phyloP scores from a whole-genome alignment of 2,113 vertebrate species.

The Engystomops pustulosus region DNA sequence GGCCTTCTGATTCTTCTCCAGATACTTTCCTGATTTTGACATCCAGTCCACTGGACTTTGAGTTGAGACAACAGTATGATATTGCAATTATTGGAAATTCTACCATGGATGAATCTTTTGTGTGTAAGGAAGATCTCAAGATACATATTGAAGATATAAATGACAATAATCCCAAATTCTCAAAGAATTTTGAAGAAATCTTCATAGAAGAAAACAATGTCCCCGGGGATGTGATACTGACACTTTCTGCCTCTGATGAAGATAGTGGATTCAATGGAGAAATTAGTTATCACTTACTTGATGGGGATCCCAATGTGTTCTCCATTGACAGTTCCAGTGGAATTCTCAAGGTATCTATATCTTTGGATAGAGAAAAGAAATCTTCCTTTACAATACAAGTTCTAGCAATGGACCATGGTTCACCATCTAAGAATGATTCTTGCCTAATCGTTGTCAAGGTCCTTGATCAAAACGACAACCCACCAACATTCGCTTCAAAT shows the following conservation, averaged over 20 bases:
- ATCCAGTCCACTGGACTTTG: conserved; percentile 28
- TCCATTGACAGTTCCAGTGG: conserved; percentile 20
- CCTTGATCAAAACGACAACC: conserved; percentile 52
- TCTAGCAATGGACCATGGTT: conserved; percentile 25
- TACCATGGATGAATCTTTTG: background rate
- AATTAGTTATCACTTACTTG: conserved; percentile 3
- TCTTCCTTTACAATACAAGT: background rate
- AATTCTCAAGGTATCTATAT: background rate
- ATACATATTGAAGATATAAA: conserved; percentile 44
- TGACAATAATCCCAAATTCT: conserved; percentile 42
- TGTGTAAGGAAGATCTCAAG: background rate
- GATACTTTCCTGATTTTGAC: conserved; percentile 35
- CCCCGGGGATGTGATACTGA: conserved; percentile 30
- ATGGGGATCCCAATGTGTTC: conserved; percentile 8
- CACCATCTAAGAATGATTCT: conserved; percentile 30
- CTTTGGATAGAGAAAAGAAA: conserved; percentile 46
- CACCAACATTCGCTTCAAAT: conserved; percentile 19
- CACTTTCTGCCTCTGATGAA: conserved; percentile 38
- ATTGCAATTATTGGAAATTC: conserved; percentile 23
- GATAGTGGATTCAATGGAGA: conserved; percentile 47
- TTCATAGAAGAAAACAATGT: conserved; percentile 44
- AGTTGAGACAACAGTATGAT: conserved; percentile 27
- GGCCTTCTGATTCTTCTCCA: conserved; percentile 34
- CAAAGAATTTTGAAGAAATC: conserved; percentile 10
- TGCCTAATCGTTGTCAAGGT: conserved; percentile 25